These are phyloP conservation scores for Tetranychus piercei DNA, from an alignment of 2,888 invertebrate species.

Conservation along the genomic window DNA sequence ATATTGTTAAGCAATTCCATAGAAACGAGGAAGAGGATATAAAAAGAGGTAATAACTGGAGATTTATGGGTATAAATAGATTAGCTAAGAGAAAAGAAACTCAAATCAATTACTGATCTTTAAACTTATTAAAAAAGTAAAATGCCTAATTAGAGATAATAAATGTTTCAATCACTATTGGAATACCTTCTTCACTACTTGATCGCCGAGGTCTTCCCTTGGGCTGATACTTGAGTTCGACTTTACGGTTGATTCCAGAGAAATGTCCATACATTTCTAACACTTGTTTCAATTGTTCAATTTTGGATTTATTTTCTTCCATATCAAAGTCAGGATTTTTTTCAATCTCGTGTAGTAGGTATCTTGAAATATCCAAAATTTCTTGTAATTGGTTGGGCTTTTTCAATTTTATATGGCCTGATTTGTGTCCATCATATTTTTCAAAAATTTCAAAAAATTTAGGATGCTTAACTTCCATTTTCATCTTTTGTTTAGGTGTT, in stretches of 20 bases:
- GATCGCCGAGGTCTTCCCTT: slow-evolving; percentile 75
- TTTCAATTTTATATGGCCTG: slow-evolving; percentile 90
- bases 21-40: no score
- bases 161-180: background rate
- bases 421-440: slow-evolving; percentile 84
- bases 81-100: no score
- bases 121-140: no score
- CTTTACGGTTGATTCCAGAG: slow-evolving; percentile 97
- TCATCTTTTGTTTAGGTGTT: slow-evolving; percentile 99
- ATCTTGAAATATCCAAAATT: slow-evolving; percentile 86
- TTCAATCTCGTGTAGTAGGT: slow-evolving; percentile 55
- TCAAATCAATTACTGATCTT: no score
- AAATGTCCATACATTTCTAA: slow-evolving; percentile 99
- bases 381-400: slow-evolving; percentile 87
- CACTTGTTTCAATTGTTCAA: slow-evolving; percentile 91
- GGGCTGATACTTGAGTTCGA: slow-evolving; percentile 97
- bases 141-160: no score
- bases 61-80: no score
- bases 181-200: slow-evolving; percentile 61
- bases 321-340: slow-evolving; percentile 68
- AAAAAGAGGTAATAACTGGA: no score
- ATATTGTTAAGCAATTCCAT: no score
- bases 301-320: slow-evolving; percentile 86
- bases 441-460: slow-evolving; percentile 98
- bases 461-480: slow-evolving; percentile 89